Base-by-base conservation (phyloP, 2,797 vertebrate species). In the Martes flavigula region DNA sequence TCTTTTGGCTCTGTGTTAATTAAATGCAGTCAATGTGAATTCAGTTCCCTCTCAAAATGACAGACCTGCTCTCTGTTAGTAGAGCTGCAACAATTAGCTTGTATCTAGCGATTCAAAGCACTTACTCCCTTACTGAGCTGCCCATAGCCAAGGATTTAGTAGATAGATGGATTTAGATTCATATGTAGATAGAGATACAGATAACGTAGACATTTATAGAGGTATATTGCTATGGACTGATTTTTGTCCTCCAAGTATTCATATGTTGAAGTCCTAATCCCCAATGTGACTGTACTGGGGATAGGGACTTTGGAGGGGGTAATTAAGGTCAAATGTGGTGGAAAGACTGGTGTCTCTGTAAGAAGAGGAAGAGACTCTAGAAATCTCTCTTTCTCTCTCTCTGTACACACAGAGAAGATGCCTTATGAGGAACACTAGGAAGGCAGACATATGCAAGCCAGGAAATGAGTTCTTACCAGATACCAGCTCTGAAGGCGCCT, bases 1-100 rank as follows among this genome's bases (percentile, higher is more conserved):
- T 97, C 79, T 98, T 96, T 93, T 21, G 48, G 40, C 60, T 64
- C 83, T 27, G 20, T 84, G 84, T 95, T 93, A 97, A 97, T 96
- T 94, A 96, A 97, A 79, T 51, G 38, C 30, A 84, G 60, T 96
- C 48, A 87, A 94, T 85, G 60, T 82, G 9, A 97, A 97, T 94
- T 93, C 79, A 78, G 30, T 93, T 91, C 35, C 38, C 48, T 91
- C n/a, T 94, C 54, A 85, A 88, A 95, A 84, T 75, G 91, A 72
- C 9, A 70, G 18, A 30, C 84, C 46, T 77, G 27, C 27, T 75
- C 73, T 20, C 56, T 83, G 38, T 85, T 43, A 92, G 60, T 48
- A 73, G 51, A 84, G 23, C 27, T 92, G 30, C 20, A 93, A 81
- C 20, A 78, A 64, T 89, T 89, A 84, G 30, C 62, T 85, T 91